Percentiles rank a stretch among this genome's conserved stretches.
Evolutionary conservation across 2,888 invertebrate genomes (phyloP).

Genomic region (Drosophila nr. medialis): DNA sequence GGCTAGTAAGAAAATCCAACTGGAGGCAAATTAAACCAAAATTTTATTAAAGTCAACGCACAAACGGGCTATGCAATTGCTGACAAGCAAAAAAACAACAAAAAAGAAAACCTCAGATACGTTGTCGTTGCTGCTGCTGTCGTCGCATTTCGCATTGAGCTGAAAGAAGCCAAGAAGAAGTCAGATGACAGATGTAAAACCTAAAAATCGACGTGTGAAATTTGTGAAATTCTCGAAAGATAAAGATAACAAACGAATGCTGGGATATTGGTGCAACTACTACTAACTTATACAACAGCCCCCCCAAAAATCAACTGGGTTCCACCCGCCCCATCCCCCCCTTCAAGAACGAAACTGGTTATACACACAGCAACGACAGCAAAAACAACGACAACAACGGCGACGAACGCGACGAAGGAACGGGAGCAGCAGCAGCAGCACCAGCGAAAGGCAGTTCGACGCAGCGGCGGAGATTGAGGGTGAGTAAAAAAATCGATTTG

Average conservation of each 20-base stretch:
- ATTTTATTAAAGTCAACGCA: conserved; percentile 36
- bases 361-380: conserved; percentile 69
- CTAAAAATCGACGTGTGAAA: conserved; percentile 59
- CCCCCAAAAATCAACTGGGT: conserved; percentile 44
- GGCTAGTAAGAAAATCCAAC: conserved; percentile 24
- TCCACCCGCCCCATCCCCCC: conserved; percentile 12
- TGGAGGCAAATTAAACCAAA: conserved; percentile 27
- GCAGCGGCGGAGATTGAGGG: conserved; percentile 69
- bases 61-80: conserved; percentile 43
- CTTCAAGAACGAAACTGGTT: conserved; percentile 74
- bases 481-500: conserved; percentile 80
- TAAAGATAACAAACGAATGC: conserved; percentile 52
- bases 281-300: conserved; percentile 74
- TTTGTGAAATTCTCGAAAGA: conserved; percentile 54
- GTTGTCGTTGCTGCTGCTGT: conserved; percentile 60
- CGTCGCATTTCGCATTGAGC: conserved; percentile 59
- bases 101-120: conserved; percentile 22
- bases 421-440: conserved; percentile 58
- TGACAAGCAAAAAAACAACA: conserved; percentile 11
- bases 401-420: conserved; percentile 49
- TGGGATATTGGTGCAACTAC: conserved; percentile 48
- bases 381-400: conserved; percentile 42
- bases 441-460: conserved; percentile 68
- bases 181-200: conserved; percentile 61
- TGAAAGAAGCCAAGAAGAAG: conserved; percentile 37